These are phyloP conservation scores for Eidolon helvum DNA, from an alignment of 2,113 vertebrate genomes.

Conservation along the genomic window DNA sequence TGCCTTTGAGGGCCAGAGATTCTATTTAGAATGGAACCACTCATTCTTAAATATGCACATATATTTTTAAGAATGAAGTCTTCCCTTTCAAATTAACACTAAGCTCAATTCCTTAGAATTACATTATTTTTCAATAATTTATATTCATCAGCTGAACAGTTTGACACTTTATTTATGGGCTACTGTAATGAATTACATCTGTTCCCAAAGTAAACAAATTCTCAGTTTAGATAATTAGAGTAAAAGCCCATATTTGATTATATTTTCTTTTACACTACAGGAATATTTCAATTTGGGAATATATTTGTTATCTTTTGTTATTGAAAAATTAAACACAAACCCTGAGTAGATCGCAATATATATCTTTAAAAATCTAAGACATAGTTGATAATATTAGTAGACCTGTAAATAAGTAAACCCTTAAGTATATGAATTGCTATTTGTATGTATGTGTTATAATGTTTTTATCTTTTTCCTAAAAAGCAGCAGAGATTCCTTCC, in stretches of 20 bases:
- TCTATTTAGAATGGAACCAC: background rate
- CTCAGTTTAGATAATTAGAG: conserved; percentile 84
- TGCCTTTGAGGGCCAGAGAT: background rate
- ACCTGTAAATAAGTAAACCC: background rate
- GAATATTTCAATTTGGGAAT: conserved; percentile 74
- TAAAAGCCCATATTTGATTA: conserved; percentile 84
- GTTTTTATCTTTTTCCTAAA: conserved; percentile 39
- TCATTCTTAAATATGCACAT: conserved; percentile 14
- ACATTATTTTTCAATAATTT: conserved; percentile 86
- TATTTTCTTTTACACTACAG: conserved; percentile 79
- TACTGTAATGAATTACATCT: conserved; percentile 84
- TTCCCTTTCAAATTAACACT: conserved; percentile 76
- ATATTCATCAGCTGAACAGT: conserved; percentile 81
- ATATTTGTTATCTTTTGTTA: conserved; percentile 71
- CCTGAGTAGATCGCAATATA: conserved; percentile 64
- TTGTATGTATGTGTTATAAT: conserved; percentile 26
- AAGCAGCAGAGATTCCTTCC: conserved; percentile 61
- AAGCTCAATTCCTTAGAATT: conserved; percentile 79
- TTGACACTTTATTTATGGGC: conserved; percentile 85
- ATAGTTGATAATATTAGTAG: background rate
- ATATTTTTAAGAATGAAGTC: conserved; percentile 40
- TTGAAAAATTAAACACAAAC: conserved; percentile 79
- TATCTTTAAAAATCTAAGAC: conserved; percentile 44
- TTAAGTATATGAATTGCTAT: conserved; percentile 45
- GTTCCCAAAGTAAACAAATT: conserved; percentile 85